phyloP scores from a whole-genome alignment of 1,140 invertebrate species.

The Leptestheria dahalacensis region DNA sequence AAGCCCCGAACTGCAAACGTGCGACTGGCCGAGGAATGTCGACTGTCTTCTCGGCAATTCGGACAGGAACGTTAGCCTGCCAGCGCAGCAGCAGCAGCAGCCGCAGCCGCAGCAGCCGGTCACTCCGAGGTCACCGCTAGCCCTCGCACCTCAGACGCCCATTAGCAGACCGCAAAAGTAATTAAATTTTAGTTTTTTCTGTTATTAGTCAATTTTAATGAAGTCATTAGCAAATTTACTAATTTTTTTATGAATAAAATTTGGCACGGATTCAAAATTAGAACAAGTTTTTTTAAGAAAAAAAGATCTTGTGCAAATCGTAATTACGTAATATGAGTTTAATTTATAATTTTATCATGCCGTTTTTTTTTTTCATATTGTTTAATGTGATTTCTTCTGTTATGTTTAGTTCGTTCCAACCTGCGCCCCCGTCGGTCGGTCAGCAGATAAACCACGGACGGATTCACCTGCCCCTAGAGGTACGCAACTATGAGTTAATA shows the following conservation, averaged over 20 bases:
- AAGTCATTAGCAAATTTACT: no score
- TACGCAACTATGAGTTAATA: not conserved
- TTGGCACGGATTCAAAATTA: no score
- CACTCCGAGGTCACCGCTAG: not conserved
- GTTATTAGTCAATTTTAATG: no score
- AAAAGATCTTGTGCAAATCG: no score
- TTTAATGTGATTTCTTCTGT: not conserved
- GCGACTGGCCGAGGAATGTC: constrained; percentile 88
- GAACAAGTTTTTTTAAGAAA: no score
- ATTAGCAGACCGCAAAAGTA: no score
- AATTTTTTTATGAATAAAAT: no score
- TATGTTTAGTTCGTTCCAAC: not conserved
- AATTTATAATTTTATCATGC: no score
- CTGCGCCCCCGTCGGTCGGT: not conserved
- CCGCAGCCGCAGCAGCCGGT: not conserved
- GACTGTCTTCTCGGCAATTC: constrained; percentile 38
- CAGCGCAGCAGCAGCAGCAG: not conserved
- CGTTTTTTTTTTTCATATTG: no score
- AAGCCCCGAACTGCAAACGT: constrained; percentile 81
- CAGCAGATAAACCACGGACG: not conserved
- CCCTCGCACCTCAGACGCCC: no score
- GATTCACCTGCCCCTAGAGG: not conserved
- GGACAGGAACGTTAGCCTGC: not conserved
- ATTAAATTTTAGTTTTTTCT: no score
- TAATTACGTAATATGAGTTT: no score